phyloP scores from a whole-genome alignment of 2,888 invertebrate genomes.

The Microctonus aethiopoides region DNA sequence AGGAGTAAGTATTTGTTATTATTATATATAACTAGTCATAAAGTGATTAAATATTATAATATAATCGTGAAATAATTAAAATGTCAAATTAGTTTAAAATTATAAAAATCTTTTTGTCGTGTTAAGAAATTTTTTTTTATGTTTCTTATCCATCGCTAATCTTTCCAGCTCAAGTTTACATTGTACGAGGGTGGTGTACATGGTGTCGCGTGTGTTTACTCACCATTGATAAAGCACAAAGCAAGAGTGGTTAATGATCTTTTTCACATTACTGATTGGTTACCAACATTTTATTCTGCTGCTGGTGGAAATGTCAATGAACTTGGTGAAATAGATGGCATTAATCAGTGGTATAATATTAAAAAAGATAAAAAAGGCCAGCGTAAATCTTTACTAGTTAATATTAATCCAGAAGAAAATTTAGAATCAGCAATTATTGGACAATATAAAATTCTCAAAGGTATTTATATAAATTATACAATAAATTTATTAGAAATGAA shows the following conservation, averaged over 20 bases:
- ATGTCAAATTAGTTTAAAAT: not conserved
- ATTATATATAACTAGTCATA: not conserved
- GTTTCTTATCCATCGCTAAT: slow-evolving; percentile 27
- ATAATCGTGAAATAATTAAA: too few relatives aligned
- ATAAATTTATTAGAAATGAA: not conserved
- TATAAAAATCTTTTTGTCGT: not conserved
- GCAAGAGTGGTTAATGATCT: slow-evolving; percentile 73
- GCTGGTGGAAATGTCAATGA: slow-evolving; percentile 57
- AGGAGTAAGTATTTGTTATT: slow-evolving; percentile 67
- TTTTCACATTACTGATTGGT: slow-evolving; percentile 85
- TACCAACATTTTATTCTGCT: slow-evolving; percentile 75
- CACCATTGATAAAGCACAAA: slow-evolving; percentile 70
- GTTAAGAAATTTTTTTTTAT: not conserved
- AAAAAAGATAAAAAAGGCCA: slow-evolving; percentile 59
- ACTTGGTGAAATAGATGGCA: slow-evolving; percentile 70
- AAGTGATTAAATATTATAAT: too few relatives aligned
- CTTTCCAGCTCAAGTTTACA: slow-evolving; percentile 76
- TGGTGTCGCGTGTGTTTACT: slow-evolving; percentile 82
- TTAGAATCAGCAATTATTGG: slow-evolving; percentile 47
- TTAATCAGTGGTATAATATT: slow-evolving; percentile 64
- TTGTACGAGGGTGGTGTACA: slow-evolving; percentile 89
- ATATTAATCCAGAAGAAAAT: slow-evolving; percentile 74
- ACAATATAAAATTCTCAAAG: slow-evolving; percentile 54
- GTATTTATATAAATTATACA: slow-evolving; percentile 39
- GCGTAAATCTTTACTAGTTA: slow-evolving; percentile 75